These are phyloP conservation scores for Actenoides hombroni DNA, from an alignment of 2,113 vertebrate species.

Conservation along the genomic window DNA sequence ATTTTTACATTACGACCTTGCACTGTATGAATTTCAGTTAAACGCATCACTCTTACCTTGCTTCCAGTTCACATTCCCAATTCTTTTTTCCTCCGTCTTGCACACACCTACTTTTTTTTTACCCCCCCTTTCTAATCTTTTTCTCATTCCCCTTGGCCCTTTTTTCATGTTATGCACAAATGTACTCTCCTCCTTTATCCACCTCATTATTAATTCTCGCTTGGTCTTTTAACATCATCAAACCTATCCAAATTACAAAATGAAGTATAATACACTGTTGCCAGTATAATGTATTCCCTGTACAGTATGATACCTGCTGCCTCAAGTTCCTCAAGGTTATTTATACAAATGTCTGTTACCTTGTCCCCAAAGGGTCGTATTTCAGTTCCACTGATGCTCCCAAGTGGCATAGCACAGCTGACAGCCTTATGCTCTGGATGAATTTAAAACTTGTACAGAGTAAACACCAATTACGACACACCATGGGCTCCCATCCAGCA, in stretches of 20 bases:
- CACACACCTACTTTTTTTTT: background rate
- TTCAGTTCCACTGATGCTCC: background rate
- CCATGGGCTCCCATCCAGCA: background rate
- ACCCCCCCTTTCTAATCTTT: background rate
- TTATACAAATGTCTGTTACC: background rate
- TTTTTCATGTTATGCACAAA: background rate
- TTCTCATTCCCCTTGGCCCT: background rate
- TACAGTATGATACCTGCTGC: background rate
- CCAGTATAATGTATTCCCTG: background rate
- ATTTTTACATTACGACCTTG: background rate
- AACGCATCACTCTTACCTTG: background rate
- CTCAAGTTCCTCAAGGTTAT: background rate
- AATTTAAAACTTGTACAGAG: background rate
- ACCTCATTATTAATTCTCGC: background rate
- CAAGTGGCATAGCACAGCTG: background rate
- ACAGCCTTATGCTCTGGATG: rapidly evolving
- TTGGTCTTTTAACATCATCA: background rate
- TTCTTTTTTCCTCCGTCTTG: background rate
- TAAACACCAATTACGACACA: background rate
- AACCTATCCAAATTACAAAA: background rate
- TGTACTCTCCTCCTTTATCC: background rate
- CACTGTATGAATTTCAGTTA: background rate
- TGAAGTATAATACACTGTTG: background rate
- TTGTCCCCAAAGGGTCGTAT: background rate
- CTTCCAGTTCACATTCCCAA: background rate